Evolutionary conservation across 2,888 invertebrate species (phyloP), one percentile per base, ranked within the genome.

Genomic region (Tetranychus truncatus): DNA sequence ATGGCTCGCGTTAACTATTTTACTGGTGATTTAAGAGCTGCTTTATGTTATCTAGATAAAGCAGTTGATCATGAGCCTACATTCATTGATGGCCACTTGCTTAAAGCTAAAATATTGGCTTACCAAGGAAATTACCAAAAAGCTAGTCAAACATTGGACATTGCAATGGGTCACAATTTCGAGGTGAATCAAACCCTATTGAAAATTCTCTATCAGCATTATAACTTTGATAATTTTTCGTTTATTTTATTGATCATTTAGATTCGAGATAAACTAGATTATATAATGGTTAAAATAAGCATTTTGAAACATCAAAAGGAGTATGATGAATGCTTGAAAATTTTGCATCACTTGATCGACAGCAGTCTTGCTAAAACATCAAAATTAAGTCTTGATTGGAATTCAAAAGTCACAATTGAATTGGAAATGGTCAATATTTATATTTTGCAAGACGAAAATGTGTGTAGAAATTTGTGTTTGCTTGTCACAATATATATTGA

Each of bases 91-190:
- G 78, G 76, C 15, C 75, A 77, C 18, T 76, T 79, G 11, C 72
- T 79, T 7, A 76, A 78, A 75, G 79, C 79, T 1, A 89, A 91
- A 82, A 90, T 94, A 74, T 88, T 90, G 78, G 86, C 92, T 7
- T 81, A 82, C 76, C 83, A 84, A 80, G 82, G 82, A 75, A 83
- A 84, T 79, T 91, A 87, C 80, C 86, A 89, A 21, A 87, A 89
- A 81, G 95, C 95, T 0, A 87, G 89, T 15, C 92, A 93, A 82
- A 89, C 89, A 75, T 84, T 97, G 72, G 95, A 96, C 84, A 87
- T 91, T 78, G 93, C 92, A 76, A 84, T 96, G 18, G 94, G 94
- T 81, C 90, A 91, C 81, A 92, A 95, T 83, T 95, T 97, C 81
- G 89, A 91, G 83, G 89, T 85, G n/a, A n/a, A n/a, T n/a, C n/a